Percentiles rank a stretch among this genome's conserved stretches.
These are phyloP conservation scores for Dolichotis patagonum DNA, from an alignment of 2,113 vertebrate species.

Conservation along the genomic window DNA sequence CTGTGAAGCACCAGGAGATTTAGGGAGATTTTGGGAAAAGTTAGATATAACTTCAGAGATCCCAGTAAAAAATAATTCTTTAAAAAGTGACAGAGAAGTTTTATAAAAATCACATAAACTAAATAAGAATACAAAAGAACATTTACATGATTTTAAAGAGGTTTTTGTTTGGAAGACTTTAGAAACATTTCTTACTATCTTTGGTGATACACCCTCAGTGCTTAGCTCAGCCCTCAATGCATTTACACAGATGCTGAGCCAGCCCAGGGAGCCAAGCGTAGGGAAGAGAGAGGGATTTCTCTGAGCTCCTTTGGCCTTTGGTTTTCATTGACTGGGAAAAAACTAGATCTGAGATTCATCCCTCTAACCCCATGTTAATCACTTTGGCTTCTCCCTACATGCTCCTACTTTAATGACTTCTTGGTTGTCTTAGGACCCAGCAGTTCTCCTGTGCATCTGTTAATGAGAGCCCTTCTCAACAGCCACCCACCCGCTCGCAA, in stretches of 20 bases:
- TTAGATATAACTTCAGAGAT: conserved; percentile 16
- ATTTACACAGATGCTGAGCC: neutral
- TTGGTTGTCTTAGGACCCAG: neutral
- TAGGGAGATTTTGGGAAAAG: conserved; percentile 18
- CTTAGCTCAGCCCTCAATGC: fast-evolving
- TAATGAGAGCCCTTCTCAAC: neutral
- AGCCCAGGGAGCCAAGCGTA: fast-evolving
- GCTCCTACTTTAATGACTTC: neutral
- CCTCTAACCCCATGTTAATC: neutral
- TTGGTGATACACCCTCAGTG: neutral
- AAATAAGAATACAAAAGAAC: neutral
- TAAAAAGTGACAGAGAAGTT: conserved; percentile 39
- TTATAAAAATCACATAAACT: neutral
- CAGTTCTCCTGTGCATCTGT: neutral
- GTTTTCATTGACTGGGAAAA: neutral
- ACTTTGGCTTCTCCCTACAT: neutral
- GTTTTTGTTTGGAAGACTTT: conserved; percentile 26
- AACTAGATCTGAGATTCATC: neutral
- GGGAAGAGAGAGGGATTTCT: neutral
- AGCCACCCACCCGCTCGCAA: neutral
- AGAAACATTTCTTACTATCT: neutral
- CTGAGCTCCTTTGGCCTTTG: neutral
- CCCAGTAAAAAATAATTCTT: neutral
- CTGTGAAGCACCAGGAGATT: neutral
- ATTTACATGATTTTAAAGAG: neutral